Conservation (phyloP, 2,113 vertebrate genomes). For the Hepsetus odoe region DNA sequence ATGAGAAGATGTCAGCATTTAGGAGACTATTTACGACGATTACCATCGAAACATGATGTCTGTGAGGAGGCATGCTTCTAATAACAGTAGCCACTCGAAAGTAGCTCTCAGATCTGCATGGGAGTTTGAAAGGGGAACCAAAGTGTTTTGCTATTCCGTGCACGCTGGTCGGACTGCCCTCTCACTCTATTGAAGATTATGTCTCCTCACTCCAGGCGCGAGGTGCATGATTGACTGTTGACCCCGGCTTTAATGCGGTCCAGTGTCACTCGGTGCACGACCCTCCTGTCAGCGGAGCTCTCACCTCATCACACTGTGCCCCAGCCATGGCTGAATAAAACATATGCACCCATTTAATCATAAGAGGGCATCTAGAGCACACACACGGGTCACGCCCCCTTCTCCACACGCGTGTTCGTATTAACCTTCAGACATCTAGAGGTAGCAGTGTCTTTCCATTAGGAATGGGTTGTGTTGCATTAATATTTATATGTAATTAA, state of each 20-base stretch:
- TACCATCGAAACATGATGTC: neutral
- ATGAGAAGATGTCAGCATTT: too few species aligned
- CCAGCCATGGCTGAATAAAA: conserved; percentile 67
- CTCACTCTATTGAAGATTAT: neutral
- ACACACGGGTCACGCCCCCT: conserved; percentile 59
- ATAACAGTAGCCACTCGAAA: neutral
- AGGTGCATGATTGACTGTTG: neutral
- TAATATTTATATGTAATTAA: too few species aligned
- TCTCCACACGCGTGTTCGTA: conserved; percentile 64
- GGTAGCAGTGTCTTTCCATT: too few species aligned
- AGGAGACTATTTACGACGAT: neutral
- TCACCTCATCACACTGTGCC: neutral
- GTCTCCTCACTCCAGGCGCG: neutral
- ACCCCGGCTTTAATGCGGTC: neutral
- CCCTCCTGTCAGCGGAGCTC: neutral
- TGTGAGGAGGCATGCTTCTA: neutral
- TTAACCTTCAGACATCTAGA: conserved; percentile 51
- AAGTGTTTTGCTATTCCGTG: neutral
- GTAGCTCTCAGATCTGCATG: neutral
- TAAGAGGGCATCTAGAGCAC: conserved; percentile 63
- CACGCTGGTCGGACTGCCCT: conserved; percentile 27
- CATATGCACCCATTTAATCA: conserved; percentile 67
- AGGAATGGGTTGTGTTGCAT: too few species aligned
- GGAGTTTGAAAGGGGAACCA: too few species aligned
- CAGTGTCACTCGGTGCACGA: neutral